Evolutionary conservation across 2,113 vertebrate species (phyloP).

Genomic region (Halcyon senegalensis): DNA sequence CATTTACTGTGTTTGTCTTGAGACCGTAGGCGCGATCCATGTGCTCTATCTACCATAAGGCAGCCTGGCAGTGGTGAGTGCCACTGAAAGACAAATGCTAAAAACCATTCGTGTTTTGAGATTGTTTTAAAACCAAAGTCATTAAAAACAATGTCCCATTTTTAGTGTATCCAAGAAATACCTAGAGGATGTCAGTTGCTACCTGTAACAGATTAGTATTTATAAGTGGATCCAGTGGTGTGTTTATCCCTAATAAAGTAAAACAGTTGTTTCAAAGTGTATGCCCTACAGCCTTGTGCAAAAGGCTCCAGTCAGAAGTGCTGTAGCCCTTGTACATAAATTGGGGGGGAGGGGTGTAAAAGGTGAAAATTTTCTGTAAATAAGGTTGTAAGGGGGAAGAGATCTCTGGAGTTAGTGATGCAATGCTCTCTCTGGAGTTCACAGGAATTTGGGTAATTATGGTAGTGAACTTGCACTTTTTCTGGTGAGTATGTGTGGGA

Average conservation of each 20-base stretch:
- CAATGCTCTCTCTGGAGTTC: neutral
- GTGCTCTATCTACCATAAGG: neutral
- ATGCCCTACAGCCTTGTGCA: fast-evolving
- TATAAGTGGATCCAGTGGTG: neutral
- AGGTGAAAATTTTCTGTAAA: neutral
- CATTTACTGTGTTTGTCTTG: neutral
- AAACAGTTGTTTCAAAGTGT: neutral
- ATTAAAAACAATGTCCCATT: neutral
- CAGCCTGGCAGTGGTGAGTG: neutral
- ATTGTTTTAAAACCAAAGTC: neutral
- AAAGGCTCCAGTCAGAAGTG: neutral
- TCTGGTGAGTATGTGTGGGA: neutral
- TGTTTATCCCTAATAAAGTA: neutral
- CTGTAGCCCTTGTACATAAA: neutral
- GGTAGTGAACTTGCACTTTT: neutral
- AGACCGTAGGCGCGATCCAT: neutral
- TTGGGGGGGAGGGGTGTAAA: neutral
- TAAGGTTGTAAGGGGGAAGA: neutral
- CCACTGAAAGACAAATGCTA: neutral
- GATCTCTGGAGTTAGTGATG: neutral
- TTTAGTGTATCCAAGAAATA: neutral
- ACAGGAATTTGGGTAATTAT: neutral
- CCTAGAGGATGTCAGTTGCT: neutral
- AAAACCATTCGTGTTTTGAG: neutral
- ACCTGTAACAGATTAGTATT: neutral